Evolutionary conservation across 2,888 invertebrate genomes (phyloP), one percentile per base, ranked within the genome.

Genomic region (Latrodectus elegans): DNA sequence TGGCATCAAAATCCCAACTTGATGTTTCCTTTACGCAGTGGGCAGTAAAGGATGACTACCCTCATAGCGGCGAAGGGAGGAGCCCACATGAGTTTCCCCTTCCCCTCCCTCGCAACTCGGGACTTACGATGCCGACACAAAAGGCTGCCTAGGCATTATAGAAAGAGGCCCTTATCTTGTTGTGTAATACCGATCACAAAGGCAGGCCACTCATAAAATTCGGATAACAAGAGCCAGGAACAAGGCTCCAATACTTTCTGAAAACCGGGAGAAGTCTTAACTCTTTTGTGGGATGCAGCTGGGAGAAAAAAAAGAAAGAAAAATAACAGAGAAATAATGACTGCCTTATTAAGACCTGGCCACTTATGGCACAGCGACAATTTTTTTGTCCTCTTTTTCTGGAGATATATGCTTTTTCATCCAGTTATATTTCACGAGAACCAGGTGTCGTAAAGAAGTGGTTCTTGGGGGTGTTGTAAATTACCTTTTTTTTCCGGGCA

Each of bases 131-230:
- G 15, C 51, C 26, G 51, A 52, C 67, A 74, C 53, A 65, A 74
- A 73, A 74, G 70, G 17, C 53, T 26, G 15, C 55, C 70, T 15
- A 8, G 38, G 67, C 67, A 68, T 11, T 17, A 68, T 17, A 8
- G 67, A 68, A 68, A 68, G 22, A 77, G 68, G 52, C 71, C 72
- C 72, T 81, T 81, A 81, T 81, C 81, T 38, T 80, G 73, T 74
- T 73, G 65, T 74, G 81, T 74, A 81, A 81, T 80, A 73, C 81
- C 73, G 74, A 65, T 26, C 52, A 81, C 81, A 81, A 81, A 81
- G 65, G 81, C 52, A 73, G 52, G 74, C 81, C 73, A 73, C 81
- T 65, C 81, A 81, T 81, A 81, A 81, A 81, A 81, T 52, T 74
- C 26, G 81, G 73, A 73, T 81, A 81, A 81, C 81, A 81, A 74